Base-by-base conservation (phyloP, 2,797 vertebrate species). In the Halcyon chelicuti region DNA sequence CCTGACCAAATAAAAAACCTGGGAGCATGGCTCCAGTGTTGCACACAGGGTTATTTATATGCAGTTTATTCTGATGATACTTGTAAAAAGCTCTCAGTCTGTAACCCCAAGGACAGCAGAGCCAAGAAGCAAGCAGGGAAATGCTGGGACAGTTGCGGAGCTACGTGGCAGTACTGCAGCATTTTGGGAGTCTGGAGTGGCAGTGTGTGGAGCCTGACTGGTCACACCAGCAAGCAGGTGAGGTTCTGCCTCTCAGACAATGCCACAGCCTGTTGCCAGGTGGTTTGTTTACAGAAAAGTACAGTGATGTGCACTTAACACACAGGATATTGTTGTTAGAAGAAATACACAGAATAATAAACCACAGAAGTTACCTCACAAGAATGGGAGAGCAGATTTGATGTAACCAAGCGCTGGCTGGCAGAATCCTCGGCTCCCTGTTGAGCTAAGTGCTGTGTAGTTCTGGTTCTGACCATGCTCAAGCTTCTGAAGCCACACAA, bases 131-230 rank as follows among this genome's bases (percentile, higher is more conserved):
- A 49, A 49, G 47, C 47, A 49, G 47, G 47, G 47, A 49, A 26
- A 14, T 26, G 47, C 23, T 49, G 47, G 25, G 47, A 23, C 23
- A 26, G 47, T 26, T 49, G 23, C 26, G 25, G 25, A 23, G 47
- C 47, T 49, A 42, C 3, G 0, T 14, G 2, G 11, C 1, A 0
- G 33, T 39, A 12, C 8, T 10, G 44, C 5, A 5, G n/a, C 8
- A 1, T 51, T 58, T 44, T 26, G 47, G 33, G 14, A 9, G 17
- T 42, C 9, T 19, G 26, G 6, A 26, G 18, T 1, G 4, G 28
- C 57, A 0, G 0, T 4, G 12, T 11, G 29, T 13, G 15, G 47
- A 46, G 16, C 40, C 29, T 12, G 8, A 5, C 37, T 44, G n/a
- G 23, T 19, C 7, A 2, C 31, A 2, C 15, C 4, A 4, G 11